Evolutionary conservation across 2,797 vertebrate species (phyloP), one percentile per base, ranked within the genome.

Genomic region (Alosa sapidissima): DNA sequence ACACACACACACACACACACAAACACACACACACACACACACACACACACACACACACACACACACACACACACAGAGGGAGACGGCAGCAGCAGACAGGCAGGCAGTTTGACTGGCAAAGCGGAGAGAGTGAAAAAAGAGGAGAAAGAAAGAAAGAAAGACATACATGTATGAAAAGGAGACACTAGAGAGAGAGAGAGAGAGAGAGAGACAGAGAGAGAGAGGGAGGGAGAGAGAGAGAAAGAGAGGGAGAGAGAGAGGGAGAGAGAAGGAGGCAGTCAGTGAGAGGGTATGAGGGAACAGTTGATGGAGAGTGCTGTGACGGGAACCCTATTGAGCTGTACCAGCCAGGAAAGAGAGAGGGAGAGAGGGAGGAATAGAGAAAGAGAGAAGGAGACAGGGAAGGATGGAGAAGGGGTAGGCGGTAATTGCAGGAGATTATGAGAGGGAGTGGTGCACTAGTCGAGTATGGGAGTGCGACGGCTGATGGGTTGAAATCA

Each of bases 11-110:
- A 84, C 87, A 86, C 85, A 52, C 54, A 62, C 48, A 28, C 60
- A 45, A 65, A 48, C 84, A 65, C 81, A 47, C 81, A 65, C 81
- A 65, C 41, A 16, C 82, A 82, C 84, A 86, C 47, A 89, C 62
- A 85, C 78, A 45, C 91, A 91, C 90, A 88, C 87, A 83, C 87
- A 83, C 85, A 83, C 82, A 87, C 83, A 86, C 68, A 75, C 11
- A 14, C 68, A 41, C 68, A 75, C 13, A 41, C 68, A 14, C 28
- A 84, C 41, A 87, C 78, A 85, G 78, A 84, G 51, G 51, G 51
- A 86, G 36, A 24, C 60, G 28, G 28, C 28, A 51, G 36, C 83
- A 49, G 58, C 82, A 68, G 72, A 45, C 41, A 78, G 41, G 45
- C 72, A 78, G 72, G 36, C 41, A 47, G 72, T 47, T 78, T 78